These are phyloP conservation scores for Beroe forskalii DNA, from an alignment of 37 sponge, comb jelly and placozoan species.

Conservation along the genomic window DNA sequence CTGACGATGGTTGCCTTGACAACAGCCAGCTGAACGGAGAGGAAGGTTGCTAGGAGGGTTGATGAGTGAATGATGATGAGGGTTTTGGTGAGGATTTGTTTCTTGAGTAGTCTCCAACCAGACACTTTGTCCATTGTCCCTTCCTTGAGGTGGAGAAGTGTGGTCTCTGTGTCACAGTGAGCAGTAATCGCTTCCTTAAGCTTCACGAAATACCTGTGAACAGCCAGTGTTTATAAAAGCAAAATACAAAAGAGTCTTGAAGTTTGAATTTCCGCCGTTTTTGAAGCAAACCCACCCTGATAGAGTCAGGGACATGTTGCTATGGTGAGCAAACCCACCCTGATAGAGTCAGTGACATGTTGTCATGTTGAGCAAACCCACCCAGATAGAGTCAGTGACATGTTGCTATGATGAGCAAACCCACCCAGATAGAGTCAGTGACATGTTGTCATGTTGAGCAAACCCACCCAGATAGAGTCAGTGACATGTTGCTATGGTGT, in stretches of 20 bases:
- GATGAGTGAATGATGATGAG: slow-evolving; percentile 23
- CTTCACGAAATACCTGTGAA: slow-evolving; percentile 24
- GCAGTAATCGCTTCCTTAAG: background rate
- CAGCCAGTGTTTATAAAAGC: no score
- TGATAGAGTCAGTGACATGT: no score
- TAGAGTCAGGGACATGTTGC: background rate
- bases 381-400: no score
- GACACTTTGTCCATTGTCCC: background rate
- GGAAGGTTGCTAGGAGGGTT: background rate
- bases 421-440: no score
- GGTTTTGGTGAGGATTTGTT: background rate
- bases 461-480: background rate
- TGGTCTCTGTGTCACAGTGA: background rate
- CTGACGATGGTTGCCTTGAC: slow-evolving; percentile 3
- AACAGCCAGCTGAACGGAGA: slow-evolving; percentile 9
- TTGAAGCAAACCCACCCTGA: no score
- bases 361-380: no score
- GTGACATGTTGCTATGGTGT: slow-evolving; percentile 5
- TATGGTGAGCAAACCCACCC: background rate
- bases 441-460: background rate
- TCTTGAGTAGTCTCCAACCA: background rate
- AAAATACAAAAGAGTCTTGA: no score
- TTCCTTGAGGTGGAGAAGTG: background rate
- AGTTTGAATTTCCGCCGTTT: no score
- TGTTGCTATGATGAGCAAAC: no score